Evolutionary conservation across 2,113 vertebrate genomes (phyloP), one percentile per base, ranked within the genome.

Genomic region (Corythornis cristatus): DNA sequence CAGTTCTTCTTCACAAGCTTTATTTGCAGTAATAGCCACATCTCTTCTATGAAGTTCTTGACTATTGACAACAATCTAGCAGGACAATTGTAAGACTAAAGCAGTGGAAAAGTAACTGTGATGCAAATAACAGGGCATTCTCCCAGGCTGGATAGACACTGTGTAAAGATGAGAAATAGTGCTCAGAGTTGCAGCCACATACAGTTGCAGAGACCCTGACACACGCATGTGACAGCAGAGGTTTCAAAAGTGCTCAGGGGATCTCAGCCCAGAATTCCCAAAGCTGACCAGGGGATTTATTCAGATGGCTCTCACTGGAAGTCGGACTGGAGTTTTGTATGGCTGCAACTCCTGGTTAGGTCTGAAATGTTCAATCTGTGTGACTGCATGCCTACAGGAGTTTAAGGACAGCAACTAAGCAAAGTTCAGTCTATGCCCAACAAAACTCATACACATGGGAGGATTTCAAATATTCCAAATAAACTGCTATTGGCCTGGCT

Each of bases 401-500:
- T 90, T 92, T 79, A 56, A 94, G 75, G 75, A 93, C 50, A 93
- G 74, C 60, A 90, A 56, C 62, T 79, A 87, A 76, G 70, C 31
- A 76, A 87, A 80, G 71, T 92, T 70, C 64, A 75, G 53, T 48
- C 62, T 66, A 48, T 51, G 60, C 35, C 64, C 72, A 74, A 77
- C 26, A 66, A 85, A 85, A 88, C 81, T 90, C 85, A 57, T 92
- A 75, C 83, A 90, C 88, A n/a, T 12, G 14, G 71, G 64, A 71
- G 76, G 67, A 73, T 94, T 97, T 97, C 46, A 96, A 89, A 89
- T 95, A 89, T 95, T 92, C 89, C 83, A 93, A 93, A 70, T 95
- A 71, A 93, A 86, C 81, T 93, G 54, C 93, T 81, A 20, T 90
- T 96, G 73, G 79, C 80, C 58, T 83, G 83, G 46, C 7, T 67